Conservation (phyloP, 2,113 vertebrate genomes). For the Pleuronectes platessa region DNA sequence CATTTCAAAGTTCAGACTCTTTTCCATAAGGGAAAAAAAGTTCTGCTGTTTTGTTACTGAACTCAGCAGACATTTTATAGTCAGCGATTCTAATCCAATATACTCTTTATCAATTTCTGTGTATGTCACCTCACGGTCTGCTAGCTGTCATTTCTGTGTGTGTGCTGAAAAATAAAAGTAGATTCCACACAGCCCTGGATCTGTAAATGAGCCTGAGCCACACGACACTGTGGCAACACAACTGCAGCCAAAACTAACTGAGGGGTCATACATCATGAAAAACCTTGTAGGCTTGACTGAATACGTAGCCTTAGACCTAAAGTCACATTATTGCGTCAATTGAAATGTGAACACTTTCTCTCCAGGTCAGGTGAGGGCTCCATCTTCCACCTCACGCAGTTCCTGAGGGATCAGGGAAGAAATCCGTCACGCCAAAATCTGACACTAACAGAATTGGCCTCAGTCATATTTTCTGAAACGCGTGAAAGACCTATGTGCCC, state of each 20-base stretch:
- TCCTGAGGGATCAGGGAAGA: conserved; percentile 32
- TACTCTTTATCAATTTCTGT: background rate
- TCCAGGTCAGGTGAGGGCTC: conserved; percentile 3
- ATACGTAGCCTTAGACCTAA: no score
- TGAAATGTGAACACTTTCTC: background rate
- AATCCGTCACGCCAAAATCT: background rate
- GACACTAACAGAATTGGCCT: conserved; percentile 27
- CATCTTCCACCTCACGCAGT: conserved; percentile 13
- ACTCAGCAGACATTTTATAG: conserved; percentile 6
- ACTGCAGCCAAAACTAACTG: no score
- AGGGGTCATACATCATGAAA: no score
- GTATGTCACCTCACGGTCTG: background rate
- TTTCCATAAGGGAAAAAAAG: conserved; percentile 11
- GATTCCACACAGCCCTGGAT: no score
- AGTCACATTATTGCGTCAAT: background rate
- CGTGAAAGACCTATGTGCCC: conserved; percentile 35
- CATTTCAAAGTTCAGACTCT: conserved; percentile 1
- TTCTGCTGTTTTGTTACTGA: background rate
- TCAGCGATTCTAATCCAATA: background rate
- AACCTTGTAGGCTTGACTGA: no score
- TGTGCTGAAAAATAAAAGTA: no score
- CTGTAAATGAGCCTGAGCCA: no score
- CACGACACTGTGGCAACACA: no score
- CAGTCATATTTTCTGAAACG: conserved; percentile 42
- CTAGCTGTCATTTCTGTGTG: background rate